Evolutionary conservation across 2,797 vertebrate genomes (phyloP).

Genomic region (Crocodylus rhombifer): DNA sequence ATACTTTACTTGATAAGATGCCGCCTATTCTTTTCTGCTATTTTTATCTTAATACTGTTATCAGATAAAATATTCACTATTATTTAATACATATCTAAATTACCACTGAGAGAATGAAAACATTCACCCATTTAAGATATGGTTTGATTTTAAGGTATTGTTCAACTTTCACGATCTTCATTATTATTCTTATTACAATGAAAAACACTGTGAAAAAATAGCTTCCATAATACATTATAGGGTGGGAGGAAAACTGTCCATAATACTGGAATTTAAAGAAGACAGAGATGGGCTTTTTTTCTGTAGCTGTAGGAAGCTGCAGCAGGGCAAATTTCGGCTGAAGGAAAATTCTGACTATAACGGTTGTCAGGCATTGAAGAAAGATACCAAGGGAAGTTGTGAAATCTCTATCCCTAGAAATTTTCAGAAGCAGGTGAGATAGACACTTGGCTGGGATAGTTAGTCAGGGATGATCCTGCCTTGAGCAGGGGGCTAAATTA

Average conservation of each 20-base stretch:
- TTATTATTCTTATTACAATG: not conserved
- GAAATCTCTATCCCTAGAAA: too few species aligned
- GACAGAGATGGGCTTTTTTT: too few species aligned
- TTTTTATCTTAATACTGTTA: conserved; percentile 48
- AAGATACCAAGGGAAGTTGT: too few species aligned
- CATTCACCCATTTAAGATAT: not conserved
- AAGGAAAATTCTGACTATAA: too few species aligned
- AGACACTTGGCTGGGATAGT: too few species aligned
- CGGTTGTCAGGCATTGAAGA: too few species aligned
- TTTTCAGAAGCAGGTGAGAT: too few species aligned
- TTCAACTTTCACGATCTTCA: not conserved
- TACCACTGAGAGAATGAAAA: not conserved
- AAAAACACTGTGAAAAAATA: not conserved
- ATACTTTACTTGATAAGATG: not conserved
- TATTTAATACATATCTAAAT: not conserved
- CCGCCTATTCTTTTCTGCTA: not conserved
- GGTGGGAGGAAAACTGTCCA: not conserved
- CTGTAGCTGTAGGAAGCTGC: too few species aligned
- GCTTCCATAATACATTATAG: too few species aligned
- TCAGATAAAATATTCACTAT: not conserved
- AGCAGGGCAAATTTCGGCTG: too few species aligned
- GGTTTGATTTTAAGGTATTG: conserved; percentile 1
- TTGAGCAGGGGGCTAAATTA: too few species aligned
- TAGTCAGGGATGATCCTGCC: too few species aligned
- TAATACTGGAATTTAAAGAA: not conserved